Percentiles rank a stretch among this genome's conserved stretches.
phyloP scores from a whole-genome alignment of 1,140 invertebrate genomes.

The Pinna nobilis region DNA sequence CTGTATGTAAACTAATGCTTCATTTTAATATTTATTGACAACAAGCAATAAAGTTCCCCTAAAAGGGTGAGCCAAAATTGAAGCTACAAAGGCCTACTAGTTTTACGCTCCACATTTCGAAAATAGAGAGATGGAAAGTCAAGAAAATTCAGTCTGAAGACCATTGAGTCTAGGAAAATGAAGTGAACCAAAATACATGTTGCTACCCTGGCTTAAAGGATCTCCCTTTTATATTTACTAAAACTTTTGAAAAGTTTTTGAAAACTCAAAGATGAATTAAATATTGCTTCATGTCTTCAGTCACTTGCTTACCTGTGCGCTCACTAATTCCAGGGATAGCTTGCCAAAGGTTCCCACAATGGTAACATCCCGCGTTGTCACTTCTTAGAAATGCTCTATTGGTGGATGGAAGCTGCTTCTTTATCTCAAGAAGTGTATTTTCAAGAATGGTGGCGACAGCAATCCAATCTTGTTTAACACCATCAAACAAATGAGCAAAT shows the following conservation, averaged over 20 bases:
- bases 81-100: not conserved
- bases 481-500: conserved; percentile 5
- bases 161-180: not conserved
- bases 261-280: no score
- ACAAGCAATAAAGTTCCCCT: no score
- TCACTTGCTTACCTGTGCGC: conserved; percentile 18
- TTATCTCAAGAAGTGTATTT: not conserved
- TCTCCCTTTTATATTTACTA: not conserved
- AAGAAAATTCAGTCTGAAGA: not conserved
- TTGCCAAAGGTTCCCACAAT: conserved; percentile 4
- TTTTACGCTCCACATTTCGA: not conserved
- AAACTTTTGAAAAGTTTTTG: not conserved
- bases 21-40: not conserved
- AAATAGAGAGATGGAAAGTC: not conserved
- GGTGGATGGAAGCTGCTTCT: not conserved
- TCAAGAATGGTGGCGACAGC: conserved; percentile 16
- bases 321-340: conserved; percentile 7
- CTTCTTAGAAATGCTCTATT: not conserved
- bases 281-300: no score
- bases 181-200: not conserved
- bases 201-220: not conserved
- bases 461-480: conserved; percentile 19
- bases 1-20: not conserved
- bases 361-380: conserved; percentile 24
- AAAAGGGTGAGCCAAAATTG: not conserved